Conservation (phyloP, 2,113 vertebrate genomes). For the Burhinus bistriatus region DNA sequence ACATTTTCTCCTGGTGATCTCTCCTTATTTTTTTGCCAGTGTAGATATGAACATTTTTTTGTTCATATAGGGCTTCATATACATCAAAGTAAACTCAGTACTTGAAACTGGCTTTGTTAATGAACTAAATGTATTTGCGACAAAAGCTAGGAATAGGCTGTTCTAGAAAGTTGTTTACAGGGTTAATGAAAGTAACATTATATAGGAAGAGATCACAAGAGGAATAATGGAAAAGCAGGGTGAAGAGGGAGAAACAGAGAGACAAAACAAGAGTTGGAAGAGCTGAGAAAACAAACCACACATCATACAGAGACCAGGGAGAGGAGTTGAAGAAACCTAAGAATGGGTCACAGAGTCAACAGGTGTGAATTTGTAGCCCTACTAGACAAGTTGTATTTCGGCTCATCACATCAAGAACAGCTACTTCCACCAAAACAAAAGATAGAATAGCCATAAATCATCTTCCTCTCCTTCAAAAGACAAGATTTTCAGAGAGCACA, state of each 20-base stretch:
- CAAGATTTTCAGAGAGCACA: not conserved
- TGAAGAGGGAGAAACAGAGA: not conserved
- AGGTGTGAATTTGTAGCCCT: not conserved
- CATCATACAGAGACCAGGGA: not conserved
- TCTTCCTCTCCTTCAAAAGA: not conserved
- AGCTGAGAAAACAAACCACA: not conserved
- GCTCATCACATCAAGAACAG: not conserved
- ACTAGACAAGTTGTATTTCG: not conserved
- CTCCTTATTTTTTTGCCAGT: not conserved
- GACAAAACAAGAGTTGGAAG: not conserved
- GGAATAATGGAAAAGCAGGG: not conserved
- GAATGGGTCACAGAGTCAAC: not conserved
- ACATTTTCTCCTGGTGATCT: not conserved
- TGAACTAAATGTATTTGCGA: not conserved
- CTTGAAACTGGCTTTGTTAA: not conserved
- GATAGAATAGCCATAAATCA: not conserved
- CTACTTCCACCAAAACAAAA: not conserved
- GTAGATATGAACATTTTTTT: not conserved
- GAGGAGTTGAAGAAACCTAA: not conserved
- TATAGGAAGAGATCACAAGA: not conserved
- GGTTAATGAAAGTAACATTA: not conserved
- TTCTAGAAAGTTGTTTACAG: not conserved
- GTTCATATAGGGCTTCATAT: not conserved
- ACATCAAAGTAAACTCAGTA: not conserved
- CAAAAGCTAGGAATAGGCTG: not conserved